Percentiles rank a stretch among this genome's conserved stretches.
Evolutionary conservation across 1,140 invertebrate genomes (phyloP).

Genomic region (Tetramorium simillimum): DNA sequence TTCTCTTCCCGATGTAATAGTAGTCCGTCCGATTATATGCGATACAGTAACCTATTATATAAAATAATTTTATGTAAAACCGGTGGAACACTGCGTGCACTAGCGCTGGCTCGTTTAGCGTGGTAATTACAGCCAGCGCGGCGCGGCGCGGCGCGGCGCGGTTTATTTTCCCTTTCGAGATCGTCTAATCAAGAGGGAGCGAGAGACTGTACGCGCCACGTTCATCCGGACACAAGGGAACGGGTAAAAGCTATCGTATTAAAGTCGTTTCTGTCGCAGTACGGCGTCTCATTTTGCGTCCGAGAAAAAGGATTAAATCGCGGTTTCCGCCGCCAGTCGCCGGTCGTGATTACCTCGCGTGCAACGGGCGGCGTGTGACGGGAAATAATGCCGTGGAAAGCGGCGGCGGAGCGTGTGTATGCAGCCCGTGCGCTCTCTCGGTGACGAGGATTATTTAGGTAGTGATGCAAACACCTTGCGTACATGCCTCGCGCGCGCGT

Average conservation of each 20-base stretch:
- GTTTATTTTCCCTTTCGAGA: constrained; percentile 57
- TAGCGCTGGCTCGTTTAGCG: constrained; percentile 26
- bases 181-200: constrained; percentile 46
- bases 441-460: constrained; percentile 57
- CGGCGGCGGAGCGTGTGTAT: constrained; percentile 3
- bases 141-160: neutral
- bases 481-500: neutral
- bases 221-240: constrained; percentile 20
- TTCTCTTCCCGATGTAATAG: neutral
- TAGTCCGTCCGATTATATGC: constrained; percentile 5
- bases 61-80: constrained; percentile 43
- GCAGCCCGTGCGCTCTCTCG: neutral
- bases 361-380: constrained; percentile 32
- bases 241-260: constrained; percentile 59
- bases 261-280: constrained; percentile 62
- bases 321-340: constrained; percentile 58
- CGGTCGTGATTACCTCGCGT: constrained; percentile 56
- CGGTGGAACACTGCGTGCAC: neutral
- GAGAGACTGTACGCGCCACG: neutral
- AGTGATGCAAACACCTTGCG: constrained; percentile 53
- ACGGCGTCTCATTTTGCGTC: constrained; percentile 58
- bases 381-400: constrained; percentile 66
- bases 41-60: constrained; percentile 31
- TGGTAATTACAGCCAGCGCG: constrained; percentile 42
- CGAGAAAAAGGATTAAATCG: constrained; percentile 68